Percentiles rank a stretch among this genome's conserved stretches.
phyloP scores from a whole-genome alignment of 2,797 vertebrate species.

The Bryconaethiops microstoma region DNA sequence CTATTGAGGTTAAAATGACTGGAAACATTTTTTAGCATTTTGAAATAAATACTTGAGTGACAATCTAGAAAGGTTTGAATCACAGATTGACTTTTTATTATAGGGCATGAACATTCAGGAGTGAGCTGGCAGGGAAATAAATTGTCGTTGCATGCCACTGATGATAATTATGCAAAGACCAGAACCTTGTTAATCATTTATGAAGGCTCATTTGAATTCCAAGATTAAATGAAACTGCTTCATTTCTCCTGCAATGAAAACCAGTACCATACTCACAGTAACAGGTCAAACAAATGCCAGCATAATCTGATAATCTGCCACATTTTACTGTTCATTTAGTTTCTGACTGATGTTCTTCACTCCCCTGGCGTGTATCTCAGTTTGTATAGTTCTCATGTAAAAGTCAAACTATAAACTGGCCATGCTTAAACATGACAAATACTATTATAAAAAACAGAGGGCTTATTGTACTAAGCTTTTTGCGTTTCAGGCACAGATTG shows the following conservation, averaged over 20 bases:
- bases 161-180: constrained; percentile 20
- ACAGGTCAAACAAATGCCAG: constrained; percentile 18
- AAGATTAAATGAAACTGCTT: constrained; percentile 9
- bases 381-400: neutral
- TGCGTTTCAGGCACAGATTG: too few species aligned
- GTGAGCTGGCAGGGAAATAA: too few species aligned
- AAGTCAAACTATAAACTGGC: neutral
- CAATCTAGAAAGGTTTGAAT: neutral
- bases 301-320: constrained; percentile 8
- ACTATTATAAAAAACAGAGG: too few species aligned
- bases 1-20: neutral
- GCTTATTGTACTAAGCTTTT: too few species aligned
- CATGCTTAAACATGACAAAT: neutral
- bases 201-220: constrained; percentile 45
- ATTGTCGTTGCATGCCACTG: neutral
- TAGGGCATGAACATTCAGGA: neutral
- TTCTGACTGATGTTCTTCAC: constrained; percentile 15
- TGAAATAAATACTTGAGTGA: neutral
- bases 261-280: constrained; percentile 4
- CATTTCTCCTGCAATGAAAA: constrained; percentile 23
- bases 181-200: constrained; percentile 34
- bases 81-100: neutral
- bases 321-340: constrained; percentile 16
- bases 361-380: neutral
- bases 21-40: neutral